Percentiles rank a stretch among this genome's conserved stretches.
These are phyloP conservation scores for Theretra japonica DNA, from an alignment of 2,888 invertebrate species.

Conservation along the genomic window DNA sequence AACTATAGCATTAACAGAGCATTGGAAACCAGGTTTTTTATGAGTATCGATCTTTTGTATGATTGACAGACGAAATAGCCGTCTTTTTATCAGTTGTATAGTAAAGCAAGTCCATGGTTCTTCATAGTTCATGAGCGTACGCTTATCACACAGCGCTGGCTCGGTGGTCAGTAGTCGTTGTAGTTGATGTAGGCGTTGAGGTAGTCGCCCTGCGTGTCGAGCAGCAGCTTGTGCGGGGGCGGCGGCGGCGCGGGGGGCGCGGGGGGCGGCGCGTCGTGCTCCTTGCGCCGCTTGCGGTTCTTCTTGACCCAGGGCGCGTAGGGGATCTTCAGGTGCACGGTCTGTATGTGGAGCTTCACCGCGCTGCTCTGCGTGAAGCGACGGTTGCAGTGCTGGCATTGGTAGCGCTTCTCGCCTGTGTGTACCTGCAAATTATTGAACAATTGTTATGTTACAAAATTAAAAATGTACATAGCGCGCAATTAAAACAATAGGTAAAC, in stretches of 20 bases:
- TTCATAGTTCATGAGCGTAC: background rate
- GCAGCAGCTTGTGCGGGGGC: slow-evolving; percentile 53
- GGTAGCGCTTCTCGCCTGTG: slow-evolving; percentile 77
- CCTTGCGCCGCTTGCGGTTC: slow-evolving; percentile 68
- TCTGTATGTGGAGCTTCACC: slow-evolving; percentile 80
- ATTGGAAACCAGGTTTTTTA: too few relatives aligned
- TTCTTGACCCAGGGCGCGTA: slow-evolving; percentile 82
- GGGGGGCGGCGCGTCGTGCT: slow-evolving; percentile 46
- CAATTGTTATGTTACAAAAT: background rate
- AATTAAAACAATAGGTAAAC: too few relatives aligned
- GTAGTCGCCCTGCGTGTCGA: slow-evolving; percentile 65
- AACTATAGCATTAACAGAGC: too few relatives aligned
- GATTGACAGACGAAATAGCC: too few relatives aligned
- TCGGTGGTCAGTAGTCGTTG: slow-evolving; percentile 53
- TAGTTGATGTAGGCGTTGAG: slow-evolving; percentile 71
- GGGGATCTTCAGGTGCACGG: slow-evolving; percentile 78
- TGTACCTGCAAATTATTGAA: slow-evolving; percentile 64
- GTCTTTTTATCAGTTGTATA: too few relatives aligned
- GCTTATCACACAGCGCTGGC: too few relatives aligned
- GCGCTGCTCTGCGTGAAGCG: slow-evolving; percentile 79
- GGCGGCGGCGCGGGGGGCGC: background rate
- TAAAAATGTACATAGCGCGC: too few relatives aligned
- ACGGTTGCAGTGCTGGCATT: slow-evolving; percentile 76
- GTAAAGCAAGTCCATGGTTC: background rate
- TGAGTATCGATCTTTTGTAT: too few relatives aligned